Base-by-base conservation (phyloP, 2,888 invertebrate species). In the Pseudoips prasinana region DNA sequence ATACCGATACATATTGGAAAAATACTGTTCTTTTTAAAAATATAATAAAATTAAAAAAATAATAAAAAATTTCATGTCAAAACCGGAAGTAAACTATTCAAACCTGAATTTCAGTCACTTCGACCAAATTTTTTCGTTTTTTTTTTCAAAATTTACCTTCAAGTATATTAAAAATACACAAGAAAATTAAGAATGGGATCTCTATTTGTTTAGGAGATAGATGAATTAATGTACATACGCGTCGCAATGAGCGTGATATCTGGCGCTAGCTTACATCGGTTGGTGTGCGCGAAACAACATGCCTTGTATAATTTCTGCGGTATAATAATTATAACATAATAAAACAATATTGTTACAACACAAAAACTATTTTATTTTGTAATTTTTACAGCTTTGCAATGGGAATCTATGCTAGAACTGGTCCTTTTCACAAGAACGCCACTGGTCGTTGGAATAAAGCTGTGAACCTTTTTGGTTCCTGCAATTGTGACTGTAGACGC, bases 41-140 rank as follows among this genome's bases (percentile, higher is more conserved):
- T 27, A 27, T 17, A 33, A 27, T 23, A 33, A 27, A 33, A 25
- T 8, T 31, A 10, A 31, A 18, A 24, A 30, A 30, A 5, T 18
- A 18, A 18, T 5, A 3, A 18, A 18, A 23, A 23, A 30, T 30
- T 30, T 14, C 22, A 14, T 22, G 25, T 19, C 31, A 28, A 28
- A 28, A 28, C 30, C 24, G 30, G 30, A 31, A 31, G 22, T 31
- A 31, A 31, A 31, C 30, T 31, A 24, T 31, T 31, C 24, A 31
- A 24, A 24, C 11, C 24, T 17, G 24, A 19, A 19, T 10, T 19
- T 8, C 5, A 22, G 22, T 29, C 7, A 22, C 18, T 20, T 10
- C 10, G 22, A 20, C 20, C 3, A 20, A 5, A 5, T 20, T 20
- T 20, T 20, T 20, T 20, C 7, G 7, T 26, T n/a, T 20, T 20